A percentile compares a stretch with the other conserved stretches of the same genome.
These are phyloP conservation scores for Akabosia matsudoensis DNA, from an alignment of 1,140 invertebrate species.

Conservation along the genomic window DNA sequence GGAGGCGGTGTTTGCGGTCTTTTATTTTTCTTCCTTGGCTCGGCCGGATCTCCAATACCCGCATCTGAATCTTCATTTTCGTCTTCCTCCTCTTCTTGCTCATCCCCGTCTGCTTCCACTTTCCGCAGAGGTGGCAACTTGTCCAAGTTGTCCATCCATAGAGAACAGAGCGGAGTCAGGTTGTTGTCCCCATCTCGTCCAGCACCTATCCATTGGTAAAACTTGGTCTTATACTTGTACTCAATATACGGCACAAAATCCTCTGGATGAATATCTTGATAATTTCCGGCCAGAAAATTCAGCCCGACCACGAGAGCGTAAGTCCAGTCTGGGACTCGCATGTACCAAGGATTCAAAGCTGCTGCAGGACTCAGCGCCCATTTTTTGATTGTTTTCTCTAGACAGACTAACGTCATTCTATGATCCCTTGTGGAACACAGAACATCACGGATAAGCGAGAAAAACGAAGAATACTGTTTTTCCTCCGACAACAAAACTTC, in stretches of 20 bases:
- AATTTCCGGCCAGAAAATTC: slow-evolving; percentile 82
- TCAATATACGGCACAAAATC: slow-evolving; percentile 92
- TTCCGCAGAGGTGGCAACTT: slow-evolving; percentile 49
- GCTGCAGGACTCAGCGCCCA: slow-evolving; percentile 80
- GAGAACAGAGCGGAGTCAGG: slow-evolving; percentile 67
- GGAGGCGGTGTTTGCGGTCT: slow-evolving; percentile 57
- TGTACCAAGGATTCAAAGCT: slow-evolving; percentile 77
- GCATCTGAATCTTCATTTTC: slow-evolving; percentile 50
- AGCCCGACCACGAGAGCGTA: slow-evolving; percentile 73
- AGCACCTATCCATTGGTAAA: slow-evolving; percentile 82
- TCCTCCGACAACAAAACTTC: slow-evolving; percentile 44
- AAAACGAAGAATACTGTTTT: slow-evolving; percentile 65
- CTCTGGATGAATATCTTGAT: slow-evolving; percentile 68
- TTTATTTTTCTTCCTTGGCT: slow-evolving; percentile 41
- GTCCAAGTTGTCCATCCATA: slow-evolving; percentile 67
- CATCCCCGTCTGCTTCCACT: slow-evolving; percentile 45
- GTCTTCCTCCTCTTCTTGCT: slow-evolving; percentile 48
- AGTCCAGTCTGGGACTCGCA: slow-evolving; percentile 70
- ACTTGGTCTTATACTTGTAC: slow-evolving; percentile 66
- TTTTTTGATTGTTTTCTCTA: slow-evolving; percentile 70
- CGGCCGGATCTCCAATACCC: slow-evolving; percentile 46
- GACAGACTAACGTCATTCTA: slow-evolving; percentile 66
- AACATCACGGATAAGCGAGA: slow-evolving; percentile 74
- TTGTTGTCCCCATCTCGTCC: slow-evolving; percentile 83
- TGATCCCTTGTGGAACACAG: slow-evolving; percentile 78